Base-by-base conservation (phyloP, 2,113 vertebrate species). In the Brachirus orientalis region DNA sequence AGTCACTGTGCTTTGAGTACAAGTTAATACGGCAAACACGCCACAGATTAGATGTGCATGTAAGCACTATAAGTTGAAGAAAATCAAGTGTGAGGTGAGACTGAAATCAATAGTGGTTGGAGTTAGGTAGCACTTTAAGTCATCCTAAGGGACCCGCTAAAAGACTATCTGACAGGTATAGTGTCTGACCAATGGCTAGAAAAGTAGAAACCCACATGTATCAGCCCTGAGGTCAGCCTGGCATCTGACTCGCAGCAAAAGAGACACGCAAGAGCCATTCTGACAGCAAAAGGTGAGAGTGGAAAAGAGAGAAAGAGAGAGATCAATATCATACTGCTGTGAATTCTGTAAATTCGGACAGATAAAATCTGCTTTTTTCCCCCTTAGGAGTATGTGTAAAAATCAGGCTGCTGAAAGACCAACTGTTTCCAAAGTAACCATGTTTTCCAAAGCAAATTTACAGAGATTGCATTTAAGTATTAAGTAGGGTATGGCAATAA, bases 111-210 rank as follows among this genome's bases (percentile, higher is more conserved):
- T 90, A 83, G 40, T 63, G 69, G 77, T 88, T 77, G 61, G 77
- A 80, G 66, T 79, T 74, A 77, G 80, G 47, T 61, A 75, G 66
- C 74, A 80, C 64, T 72, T 61, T 7, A 10, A 5, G 35, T 69
- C 66, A 48, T 50, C 83, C 88, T 76, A 69, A 7, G 17, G 82
- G 86, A 86, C 33, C 38, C 47, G 51, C 70, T 83, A 77, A 88
- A 80, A 86, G 84, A 87, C 80, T 79, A 47, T 65, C 87, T 89
- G 85, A 85, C 84, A 83, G 84, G 80, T 80, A 61, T n/a, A 72
- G 59, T 69, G 79, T 84, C 79, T 60, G 69, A 83, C 59, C 69
- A 71, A 48, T 62, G 2, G 44, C 61, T 50, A 72, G 73, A 70
- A 77, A 79, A 74, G 66, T 51, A 82, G 72, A 69, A 82, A 77